Evolutionary conservation across 1,140 invertebrate genomes (phyloP), one percentile per base, ranked within the genome.

Genomic region (silkworm (Bombyx mori)): DNA sequence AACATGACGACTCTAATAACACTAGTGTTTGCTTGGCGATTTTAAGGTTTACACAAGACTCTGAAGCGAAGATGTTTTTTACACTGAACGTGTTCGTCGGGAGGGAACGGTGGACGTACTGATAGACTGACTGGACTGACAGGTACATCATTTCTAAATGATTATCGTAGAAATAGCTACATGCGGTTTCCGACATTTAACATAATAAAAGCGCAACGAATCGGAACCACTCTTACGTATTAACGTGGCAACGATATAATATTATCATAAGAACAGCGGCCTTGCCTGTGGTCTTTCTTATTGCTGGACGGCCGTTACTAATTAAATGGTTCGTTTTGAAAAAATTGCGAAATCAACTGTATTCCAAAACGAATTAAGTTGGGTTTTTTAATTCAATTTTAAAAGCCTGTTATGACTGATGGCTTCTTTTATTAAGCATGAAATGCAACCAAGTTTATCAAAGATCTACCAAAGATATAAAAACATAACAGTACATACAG

Each of bases 141-240:
- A 57, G 58, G 45, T 54, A 60, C 60, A n/a, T 9, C 26, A 57
- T 63, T 60, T 53, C 51, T 60, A 59, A 63, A 59, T 42, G n/a
- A 42, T 18, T 44, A 52, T 53, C 59, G 61, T 58, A 54, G 57
- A 63, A 63, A 59, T 35, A 35, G 26, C 26, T 63, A 63, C 61
- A 56, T 12, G 44, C 47, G 49, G 46, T 63, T 62, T 63, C 57
- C 54, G 56, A 56, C 57, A 56, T 57, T 60, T 60, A 59, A 54
- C 46, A 51, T 44, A 42, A 57, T 57, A 59, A 54, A 57, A n/a
- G 50, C 50, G 22, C 1, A 51, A 51, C 50, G 26, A 35, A 35
- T 35, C 26, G 26, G 2, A 35, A 35, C 26, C 26, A 35, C 26
- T 5, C 45, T 47, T 10, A 12, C 6, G 8, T 47, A 10, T 10